These are phyloP conservation scores for Acronicta alni DNA, from an alignment of 2,888 invertebrate genomes.

Conservation along the genomic window DNA sequence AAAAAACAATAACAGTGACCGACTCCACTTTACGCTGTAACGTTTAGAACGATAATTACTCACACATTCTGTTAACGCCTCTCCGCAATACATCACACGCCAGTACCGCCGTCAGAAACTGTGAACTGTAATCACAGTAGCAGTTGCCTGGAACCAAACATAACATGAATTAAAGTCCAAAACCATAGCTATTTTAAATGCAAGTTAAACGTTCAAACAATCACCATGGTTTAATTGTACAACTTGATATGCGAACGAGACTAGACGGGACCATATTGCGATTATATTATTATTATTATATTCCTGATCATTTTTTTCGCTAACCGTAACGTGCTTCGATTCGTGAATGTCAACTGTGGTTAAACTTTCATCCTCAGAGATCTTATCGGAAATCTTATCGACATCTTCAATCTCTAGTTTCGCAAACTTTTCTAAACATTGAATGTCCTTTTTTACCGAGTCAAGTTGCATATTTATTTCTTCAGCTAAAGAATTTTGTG, in stretches of 20 bases:
- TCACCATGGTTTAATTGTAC: constrained; percentile 79
- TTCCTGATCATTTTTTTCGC: constrained; percentile 50
- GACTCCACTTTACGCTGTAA: constrained; percentile 2
- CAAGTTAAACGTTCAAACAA: constrained; percentile 19
- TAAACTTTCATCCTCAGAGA: constrained; percentile 55
- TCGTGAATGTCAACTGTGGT: constrained; percentile 44
- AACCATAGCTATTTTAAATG: neutral
- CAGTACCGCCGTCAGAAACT: constrained; percentile 79
- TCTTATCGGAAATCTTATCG: constrained; percentile 60
- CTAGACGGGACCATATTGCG: constrained; percentile 77
- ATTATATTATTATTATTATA: constrained; percentile 63
- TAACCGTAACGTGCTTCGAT: constrained; percentile 28
- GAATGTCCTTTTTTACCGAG: constrained; percentile 71
- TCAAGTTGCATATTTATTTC: constrained; percentile 72
- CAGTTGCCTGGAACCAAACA: constrained; percentile 74
- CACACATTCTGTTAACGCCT: constrained; percentile 80
- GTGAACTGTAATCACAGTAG: constrained; percentile 81
- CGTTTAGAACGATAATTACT: constrained; percentile 59
- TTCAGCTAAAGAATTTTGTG: constrained; percentile 64
- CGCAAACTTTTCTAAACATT: constrained; percentile 68
- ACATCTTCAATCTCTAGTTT: constrained; percentile 62
- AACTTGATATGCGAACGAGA: constrained; percentile 80
- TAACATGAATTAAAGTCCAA: constrained; percentile 5
- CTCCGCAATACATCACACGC: constrained; percentile 80
- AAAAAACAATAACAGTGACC: constrained; percentile 23